These are phyloP conservation scores for Cyanistes caeruleus DNA, from an alignment of 2,113 vertebrate genomes.

Conservation along the genomic window DNA sequence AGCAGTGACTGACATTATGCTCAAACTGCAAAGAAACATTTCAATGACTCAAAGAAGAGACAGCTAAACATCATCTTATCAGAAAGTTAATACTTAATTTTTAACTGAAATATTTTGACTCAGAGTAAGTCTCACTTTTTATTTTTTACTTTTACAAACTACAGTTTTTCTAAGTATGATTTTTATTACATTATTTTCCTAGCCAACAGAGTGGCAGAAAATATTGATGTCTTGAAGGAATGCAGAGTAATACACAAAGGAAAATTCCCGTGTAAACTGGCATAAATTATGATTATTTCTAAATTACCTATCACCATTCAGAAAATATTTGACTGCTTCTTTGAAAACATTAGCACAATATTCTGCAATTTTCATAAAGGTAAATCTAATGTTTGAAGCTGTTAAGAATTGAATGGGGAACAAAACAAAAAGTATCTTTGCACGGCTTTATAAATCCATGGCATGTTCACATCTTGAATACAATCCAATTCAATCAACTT, in stretches of 20 bases:
- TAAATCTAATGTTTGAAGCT: background rate
- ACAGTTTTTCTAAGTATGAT: background rate
- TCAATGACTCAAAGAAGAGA: background rate
- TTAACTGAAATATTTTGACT: background rate
- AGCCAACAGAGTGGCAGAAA: background rate
- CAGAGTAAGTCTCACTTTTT: background rate
- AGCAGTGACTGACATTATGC: background rate
- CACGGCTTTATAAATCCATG: background rate
- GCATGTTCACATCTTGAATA: background rate
- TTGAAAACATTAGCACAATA: background rate
- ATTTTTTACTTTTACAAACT: background rate
- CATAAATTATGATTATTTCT: background rate
- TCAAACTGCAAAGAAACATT: background rate
- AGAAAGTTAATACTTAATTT: background rate
- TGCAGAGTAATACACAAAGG: background rate
- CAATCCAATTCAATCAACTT: background rate
- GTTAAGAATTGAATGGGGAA: background rate
- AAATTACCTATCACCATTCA: slow-evolving; percentile 14
- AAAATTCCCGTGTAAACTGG: background rate
- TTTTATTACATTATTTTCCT: background rate
- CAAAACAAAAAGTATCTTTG: background rate
- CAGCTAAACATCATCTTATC: background rate
- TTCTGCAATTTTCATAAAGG: background rate
- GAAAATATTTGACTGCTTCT: background rate
- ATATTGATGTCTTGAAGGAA: background rate